Evolutionary conservation across 2,888 invertebrate species (phyloP).

Genomic region (Bursaphelenchus okinawaensis): DNA sequence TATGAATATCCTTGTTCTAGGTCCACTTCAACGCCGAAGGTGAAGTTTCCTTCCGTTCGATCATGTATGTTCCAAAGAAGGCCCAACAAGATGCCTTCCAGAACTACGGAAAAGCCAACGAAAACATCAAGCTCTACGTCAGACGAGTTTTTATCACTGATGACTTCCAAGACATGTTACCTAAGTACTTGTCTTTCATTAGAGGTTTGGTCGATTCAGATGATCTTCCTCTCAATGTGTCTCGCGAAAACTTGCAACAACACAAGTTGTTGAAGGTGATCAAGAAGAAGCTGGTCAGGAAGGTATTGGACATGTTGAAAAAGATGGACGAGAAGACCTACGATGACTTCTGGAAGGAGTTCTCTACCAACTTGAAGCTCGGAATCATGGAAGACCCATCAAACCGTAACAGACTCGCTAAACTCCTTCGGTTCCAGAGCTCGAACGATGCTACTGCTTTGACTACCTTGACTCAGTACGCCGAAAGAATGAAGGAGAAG

Average conservation of each 20-base stretch:
- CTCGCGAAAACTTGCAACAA: conserved; percentile 93
- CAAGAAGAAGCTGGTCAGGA: conserved; percentile 94
- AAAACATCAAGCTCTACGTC: conserved; percentile 72
- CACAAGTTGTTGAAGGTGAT: conserved; percentile 97
- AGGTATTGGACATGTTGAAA: conserved; percentile 66
- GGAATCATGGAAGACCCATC: conserved; percentile 96
- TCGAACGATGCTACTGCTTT: conserved; percentile 67
- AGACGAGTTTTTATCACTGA: conserved; percentile 97
- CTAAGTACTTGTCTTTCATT: conserved; percentile 89
- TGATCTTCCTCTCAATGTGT: conserved; percentile 94
- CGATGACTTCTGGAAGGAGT: conserved; percentile 95
- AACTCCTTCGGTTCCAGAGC: conserved; percentile 75
- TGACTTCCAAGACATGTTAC: conserved; percentile 98
- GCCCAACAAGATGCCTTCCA: conserved; percentile 91
- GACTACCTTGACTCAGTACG: conserved; percentile 80
- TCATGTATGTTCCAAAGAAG: conserved; percentile 83
- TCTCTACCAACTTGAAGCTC: conserved; percentile 90
- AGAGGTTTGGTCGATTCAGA: conserved; percentile 97
- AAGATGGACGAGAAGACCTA: conserved; percentile 84
- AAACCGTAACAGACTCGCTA: conserved; percentile 89
- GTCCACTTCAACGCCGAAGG: conserved; percentile 97
- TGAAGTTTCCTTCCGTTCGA: conserved; percentile 94
- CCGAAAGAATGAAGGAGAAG: conserved; percentile 85
- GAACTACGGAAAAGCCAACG: conserved; percentile 77
- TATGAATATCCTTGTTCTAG: conserved; percentile 54